These are phyloP conservation scores for Reinhardtius hippoglossoides DNA, from an alignment of 2,113 vertebrate genomes.

Conservation along the genomic window DNA sequence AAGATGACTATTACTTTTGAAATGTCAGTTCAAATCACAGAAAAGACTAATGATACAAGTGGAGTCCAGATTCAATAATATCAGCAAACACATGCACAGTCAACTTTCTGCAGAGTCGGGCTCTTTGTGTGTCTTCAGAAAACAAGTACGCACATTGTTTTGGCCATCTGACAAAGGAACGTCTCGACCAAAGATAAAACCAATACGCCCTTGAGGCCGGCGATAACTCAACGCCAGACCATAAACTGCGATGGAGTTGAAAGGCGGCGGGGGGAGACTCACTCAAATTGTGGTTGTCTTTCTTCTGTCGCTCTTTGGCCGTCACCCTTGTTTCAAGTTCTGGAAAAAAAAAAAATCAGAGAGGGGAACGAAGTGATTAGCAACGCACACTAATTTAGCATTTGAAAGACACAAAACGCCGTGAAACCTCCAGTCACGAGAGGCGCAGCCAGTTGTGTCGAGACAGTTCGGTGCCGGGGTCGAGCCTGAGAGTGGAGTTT, in stretches of 20 bases:
- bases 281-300: conserved; percentile 99
- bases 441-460: conserved; percentile 50
- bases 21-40: too few species aligned
- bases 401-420: conserved; percentile 35
- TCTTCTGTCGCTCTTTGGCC: conserved; percentile 97
- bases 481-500: conserved; percentile 44
- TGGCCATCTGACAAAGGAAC: neutral
- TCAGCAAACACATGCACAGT: neutral
- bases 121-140: neutral
- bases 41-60: too few species aligned
- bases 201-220: neutral
- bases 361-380: conserved; percentile 66
- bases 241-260: conserved; percentile 69
- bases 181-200: neutral
- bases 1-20: too few species aligned
- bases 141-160: conserved; percentile 3
- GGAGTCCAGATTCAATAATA: neutral
- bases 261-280: conserved; percentile 79
- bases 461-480: conserved; percentile 47
- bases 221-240: neutral
- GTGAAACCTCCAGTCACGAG: conserved; percentile 50
- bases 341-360: conserved; percentile 79
- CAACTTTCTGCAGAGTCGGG: neutral
- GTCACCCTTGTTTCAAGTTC: conserved; percentile 92
- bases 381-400: conserved; percentile 65